phyloP scores from a whole-genome alignment of 2,797 vertebrate species.

The Urocyon cinereoargenteus region DNA sequence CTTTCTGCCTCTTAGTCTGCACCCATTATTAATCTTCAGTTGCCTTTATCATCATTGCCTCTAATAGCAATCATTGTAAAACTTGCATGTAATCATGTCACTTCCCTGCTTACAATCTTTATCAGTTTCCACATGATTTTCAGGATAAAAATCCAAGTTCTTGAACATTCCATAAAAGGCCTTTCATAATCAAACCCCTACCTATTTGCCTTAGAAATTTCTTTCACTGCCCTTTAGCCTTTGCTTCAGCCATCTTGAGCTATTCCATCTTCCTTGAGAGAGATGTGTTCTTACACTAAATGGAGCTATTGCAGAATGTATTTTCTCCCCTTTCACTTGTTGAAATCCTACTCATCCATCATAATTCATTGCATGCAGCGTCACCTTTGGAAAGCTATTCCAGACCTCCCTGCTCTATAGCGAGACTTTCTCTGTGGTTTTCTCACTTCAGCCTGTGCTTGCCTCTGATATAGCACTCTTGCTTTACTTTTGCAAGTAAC shows the following conservation, averaged over 20 bases:
- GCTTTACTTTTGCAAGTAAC: conserved; percentile 49
- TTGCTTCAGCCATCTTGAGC: neutral
- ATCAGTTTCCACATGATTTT: neutral
- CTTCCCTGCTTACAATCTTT: neutral
- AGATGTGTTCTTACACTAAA: neutral
- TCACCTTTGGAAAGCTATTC: neutral
- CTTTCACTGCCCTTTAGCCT: neutral
- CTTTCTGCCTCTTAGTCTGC: neutral
- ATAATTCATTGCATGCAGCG: neutral
- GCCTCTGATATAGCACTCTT: neutral
- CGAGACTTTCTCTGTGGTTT: neutral
- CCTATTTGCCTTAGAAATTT: conserved; percentile 20
- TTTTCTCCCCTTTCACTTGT: neutral
- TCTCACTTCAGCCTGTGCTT: neutral
- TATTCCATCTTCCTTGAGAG: conserved; percentile 39
- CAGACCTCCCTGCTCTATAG: neutral
- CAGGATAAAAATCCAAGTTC: conserved; percentile 27
- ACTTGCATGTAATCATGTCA: neutral
- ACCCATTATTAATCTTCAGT: neutral
- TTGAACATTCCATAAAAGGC: conserved; percentile 5
- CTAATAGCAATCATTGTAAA: conserved; percentile 28
- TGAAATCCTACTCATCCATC: neutral
- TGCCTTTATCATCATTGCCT: neutral
- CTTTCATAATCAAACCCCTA: conserved; percentile 4
- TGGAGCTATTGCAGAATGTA: neutral